phyloP scores from a whole-genome alignment of 2,113 vertebrate species.

The Eretmochelys imbricata region DNA sequence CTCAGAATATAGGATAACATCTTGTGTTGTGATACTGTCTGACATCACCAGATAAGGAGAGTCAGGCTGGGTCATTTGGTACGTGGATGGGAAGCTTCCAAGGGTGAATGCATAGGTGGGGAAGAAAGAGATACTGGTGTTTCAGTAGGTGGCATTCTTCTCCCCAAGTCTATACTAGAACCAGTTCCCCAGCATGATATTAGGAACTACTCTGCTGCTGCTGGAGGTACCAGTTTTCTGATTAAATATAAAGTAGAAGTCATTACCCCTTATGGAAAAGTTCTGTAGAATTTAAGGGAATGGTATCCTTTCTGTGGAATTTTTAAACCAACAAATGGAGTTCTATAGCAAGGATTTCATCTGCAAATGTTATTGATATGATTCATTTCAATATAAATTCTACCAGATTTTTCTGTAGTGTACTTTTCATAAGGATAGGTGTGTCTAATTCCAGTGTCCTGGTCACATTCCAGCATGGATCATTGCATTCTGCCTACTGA shows the following conservation, averaged over 20 bases:
- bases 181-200: neutral
- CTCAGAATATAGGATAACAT: neutral
- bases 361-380: neutral
- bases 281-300: fast-evolving
- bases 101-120: neutral
- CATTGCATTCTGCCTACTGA: neutral
- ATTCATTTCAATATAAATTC: neutral
- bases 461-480: neutral
- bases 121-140: fast-evolving
- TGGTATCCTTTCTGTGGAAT: neutral
- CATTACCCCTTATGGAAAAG: constrained; percentile 33
- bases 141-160: neutral
- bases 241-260: neutral
- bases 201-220: no score
- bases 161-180: neutral
- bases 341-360: neutral
- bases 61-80: neutral
- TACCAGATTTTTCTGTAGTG: fast-evolving
- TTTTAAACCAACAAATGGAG: neutral
- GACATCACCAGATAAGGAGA: fast-evolving
- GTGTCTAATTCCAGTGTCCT: fast-evolving
- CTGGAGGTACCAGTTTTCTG: neutral
- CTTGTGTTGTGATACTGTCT: fast-evolving
- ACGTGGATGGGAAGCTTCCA: neutral
- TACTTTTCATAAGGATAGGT: fast-evolving